phyloP scores from a whole-genome alignment of 2,113 vertebrate species.

The Tinamus guttatus region DNA sequence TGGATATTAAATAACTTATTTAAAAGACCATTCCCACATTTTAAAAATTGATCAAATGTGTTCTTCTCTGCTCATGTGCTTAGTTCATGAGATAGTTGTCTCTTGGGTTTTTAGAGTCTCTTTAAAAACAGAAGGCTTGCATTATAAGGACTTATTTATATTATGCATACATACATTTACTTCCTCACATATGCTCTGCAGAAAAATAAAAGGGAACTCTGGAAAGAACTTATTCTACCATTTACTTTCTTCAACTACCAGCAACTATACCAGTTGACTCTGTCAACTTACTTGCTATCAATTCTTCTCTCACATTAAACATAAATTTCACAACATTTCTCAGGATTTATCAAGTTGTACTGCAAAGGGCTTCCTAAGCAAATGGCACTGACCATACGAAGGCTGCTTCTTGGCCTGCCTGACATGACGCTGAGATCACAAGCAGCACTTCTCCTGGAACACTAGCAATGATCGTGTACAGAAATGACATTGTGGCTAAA shows the following conservation, averaged over 20 bases:
- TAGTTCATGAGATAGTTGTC: neutral
- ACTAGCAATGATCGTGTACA: neutral
- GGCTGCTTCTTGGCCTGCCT: neutral
- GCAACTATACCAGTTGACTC: neutral
- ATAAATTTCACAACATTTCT: neutral
- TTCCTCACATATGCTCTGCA: neutral
- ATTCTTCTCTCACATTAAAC: neutral
- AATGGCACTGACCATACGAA: neutral
- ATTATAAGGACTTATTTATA: neutral
- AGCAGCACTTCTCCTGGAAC: neutral
- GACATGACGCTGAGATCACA: neutral
- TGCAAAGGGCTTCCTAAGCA: neutral
- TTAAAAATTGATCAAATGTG: neutral
- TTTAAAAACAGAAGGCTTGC: neutral
- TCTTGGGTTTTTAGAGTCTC: neutral
- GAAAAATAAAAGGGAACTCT: neutral
- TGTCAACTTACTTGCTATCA: neutral
- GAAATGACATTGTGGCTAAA: neutral
- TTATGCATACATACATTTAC: neutral
- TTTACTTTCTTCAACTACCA: neutral
- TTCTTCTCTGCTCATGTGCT: neutral
- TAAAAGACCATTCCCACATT: neutral
- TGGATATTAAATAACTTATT: neutral
- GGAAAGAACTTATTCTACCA: neutral
- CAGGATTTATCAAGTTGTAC: conserved; percentile 1